phyloP scores from a whole-genome alignment of 2,888 invertebrate species.

The Halocaridina rubra region DNA sequence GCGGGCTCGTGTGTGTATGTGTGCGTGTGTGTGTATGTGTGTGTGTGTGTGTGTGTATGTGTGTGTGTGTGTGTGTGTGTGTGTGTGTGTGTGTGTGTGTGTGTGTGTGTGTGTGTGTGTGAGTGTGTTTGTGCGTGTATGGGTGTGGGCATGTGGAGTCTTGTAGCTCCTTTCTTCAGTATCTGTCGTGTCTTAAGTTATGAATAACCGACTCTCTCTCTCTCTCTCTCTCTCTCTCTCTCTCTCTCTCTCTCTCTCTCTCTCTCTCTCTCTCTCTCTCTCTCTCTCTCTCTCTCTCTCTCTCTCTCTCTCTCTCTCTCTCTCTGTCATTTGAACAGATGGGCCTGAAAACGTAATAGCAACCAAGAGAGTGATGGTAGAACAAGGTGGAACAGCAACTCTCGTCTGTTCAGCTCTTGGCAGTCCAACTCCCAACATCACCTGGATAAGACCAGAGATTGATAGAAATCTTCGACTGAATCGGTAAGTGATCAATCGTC shows the following conservation, averaged over 20 bases:
- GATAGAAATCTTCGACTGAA: background rate
- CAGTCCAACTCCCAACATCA: constrained; percentile 57
- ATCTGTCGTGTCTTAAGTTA: too few species aligned
- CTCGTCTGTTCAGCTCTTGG: constrained; percentile 52
- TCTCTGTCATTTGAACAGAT: constrained; percentile 5
- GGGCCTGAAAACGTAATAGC: constrained; percentile 48
- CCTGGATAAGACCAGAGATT: constrained; percentile 39
- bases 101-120: too few species aligned
- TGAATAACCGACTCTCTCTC: background rate
- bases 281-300: background rate
- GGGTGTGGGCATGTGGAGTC: too few species aligned
- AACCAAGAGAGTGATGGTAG: constrained; percentile 13
- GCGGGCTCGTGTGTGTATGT: too few species aligned
- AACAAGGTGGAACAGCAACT: constrained; percentile 32
- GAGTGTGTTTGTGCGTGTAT: too few species aligned
- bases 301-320: background rate
- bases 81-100: too few species aligned
- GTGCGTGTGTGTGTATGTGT: too few species aligned
- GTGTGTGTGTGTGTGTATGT: too few species aligned
- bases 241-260: background rate
- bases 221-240: background rate
- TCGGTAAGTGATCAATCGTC: background rate
- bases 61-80: too few species aligned
- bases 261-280: background rate
- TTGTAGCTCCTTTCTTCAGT: too few species aligned